A percentile compares a stretch with the other conserved stretches of the same genome.
phyloP scores from a whole-genome alignment of 2,797 vertebrate species.

The Nothura maculosa region DNA sequence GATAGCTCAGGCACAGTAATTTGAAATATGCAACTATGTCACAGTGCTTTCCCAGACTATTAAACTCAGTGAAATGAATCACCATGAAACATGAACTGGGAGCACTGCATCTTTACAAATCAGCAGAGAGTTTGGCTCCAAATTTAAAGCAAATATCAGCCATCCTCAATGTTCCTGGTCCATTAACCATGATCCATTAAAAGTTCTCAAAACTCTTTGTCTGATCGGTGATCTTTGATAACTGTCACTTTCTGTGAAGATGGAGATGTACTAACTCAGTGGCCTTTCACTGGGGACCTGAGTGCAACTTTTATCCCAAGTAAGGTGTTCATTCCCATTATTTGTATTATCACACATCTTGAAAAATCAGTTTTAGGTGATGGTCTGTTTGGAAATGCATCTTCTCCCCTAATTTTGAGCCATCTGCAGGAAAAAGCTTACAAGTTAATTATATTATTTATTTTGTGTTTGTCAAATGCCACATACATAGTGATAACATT shows the following conservation, averaged over 20 bases:
- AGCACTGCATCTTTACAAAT: constrained; percentile 15
- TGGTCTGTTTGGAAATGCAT: background rate
- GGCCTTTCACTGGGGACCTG: no score
- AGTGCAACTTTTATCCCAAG: background rate
- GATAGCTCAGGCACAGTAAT: background rate
- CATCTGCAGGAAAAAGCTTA: background rate
- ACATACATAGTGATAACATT: background rate
- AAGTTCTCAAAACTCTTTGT: background rate
- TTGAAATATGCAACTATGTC: constrained; percentile 28
- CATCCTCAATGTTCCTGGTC: constrained; percentile 19
- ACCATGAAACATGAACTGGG: background rate
- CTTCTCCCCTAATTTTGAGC: background rate
- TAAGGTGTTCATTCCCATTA: background rate
- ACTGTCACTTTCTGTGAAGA: constrained; percentile 34
- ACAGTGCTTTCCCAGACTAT: background rate
- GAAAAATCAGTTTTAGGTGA: background rate
- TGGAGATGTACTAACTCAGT: constrained; percentile 4
- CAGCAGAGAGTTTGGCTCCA: constrained; percentile 38
- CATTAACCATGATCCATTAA: background rate
- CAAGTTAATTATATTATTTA: background rate
- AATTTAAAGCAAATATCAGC: constrained; percentile 44
- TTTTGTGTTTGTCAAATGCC: background rate
- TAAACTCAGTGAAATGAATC: constrained; percentile 47
- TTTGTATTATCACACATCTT: background rate
- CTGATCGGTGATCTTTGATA: background rate